phyloP scores from a whole-genome alignment of 2,113 vertebrate genomes.

The Myrmecophaga tridactyla region DNA sequence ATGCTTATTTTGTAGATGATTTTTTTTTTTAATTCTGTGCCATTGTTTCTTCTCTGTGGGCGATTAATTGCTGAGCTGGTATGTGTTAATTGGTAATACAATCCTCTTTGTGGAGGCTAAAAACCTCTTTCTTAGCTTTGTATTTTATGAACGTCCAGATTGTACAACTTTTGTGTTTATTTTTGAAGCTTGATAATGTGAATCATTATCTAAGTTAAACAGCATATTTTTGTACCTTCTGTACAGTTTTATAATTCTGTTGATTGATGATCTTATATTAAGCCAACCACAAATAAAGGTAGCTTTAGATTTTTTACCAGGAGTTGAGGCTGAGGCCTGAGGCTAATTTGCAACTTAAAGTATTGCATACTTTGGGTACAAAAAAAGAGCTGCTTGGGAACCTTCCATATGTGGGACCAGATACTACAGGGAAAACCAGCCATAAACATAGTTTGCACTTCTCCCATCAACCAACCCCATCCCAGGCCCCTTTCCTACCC shows the following conservation, averaged over 20 bases:
- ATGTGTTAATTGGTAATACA: constrained; percentile 52
- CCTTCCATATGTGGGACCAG: background rate
- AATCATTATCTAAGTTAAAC: constrained; percentile 75
- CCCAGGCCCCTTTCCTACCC: background rate
- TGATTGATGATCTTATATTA: constrained; percentile 68
- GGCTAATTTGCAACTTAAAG: background rate
- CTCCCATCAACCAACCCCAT: background rate
- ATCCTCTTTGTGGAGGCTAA: constrained; percentile 61
- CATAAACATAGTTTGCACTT: background rate
- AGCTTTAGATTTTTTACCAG: constrained; percentile 65
- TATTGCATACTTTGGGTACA: background rate
- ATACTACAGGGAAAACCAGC: background rate
- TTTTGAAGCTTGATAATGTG: constrained; percentile 77
- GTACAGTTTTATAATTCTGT: constrained; percentile 85
- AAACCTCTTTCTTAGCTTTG: constrained; percentile 73
- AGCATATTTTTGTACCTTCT: constrained; percentile 85
- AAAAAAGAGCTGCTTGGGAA: background rate
- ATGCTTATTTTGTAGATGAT: too few species aligned
- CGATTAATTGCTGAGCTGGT: constrained; percentile 11
- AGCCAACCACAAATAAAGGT: constrained; percentile 77
- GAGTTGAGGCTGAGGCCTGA: background rate
- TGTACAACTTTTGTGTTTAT: constrained; percentile 75
- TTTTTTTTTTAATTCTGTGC: constrained; percentile 61
- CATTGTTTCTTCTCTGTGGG: constrained; percentile 73
- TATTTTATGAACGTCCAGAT: constrained; percentile 74